A percentile compares a stretch with the other conserved stretches of the same genome.
phyloP scores from a whole-genome alignment of 64 coral and sea anemone species.

The Pachyseris speciosa region DNA sequence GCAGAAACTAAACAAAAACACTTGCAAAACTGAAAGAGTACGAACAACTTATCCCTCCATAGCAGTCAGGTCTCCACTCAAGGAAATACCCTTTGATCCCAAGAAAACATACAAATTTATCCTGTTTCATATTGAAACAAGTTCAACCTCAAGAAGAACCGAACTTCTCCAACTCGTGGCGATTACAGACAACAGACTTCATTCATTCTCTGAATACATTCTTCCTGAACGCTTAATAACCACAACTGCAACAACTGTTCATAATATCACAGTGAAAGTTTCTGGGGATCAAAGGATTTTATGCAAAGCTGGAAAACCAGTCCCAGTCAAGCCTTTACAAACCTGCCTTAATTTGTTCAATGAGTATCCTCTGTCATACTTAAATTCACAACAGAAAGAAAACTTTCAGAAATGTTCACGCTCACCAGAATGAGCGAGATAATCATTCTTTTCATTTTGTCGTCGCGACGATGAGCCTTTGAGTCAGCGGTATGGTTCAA shows the following conservation, averaged over 20 bases:
- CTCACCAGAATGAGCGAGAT: too few species aligned
- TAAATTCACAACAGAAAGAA: too few species aligned
- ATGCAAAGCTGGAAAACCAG: background rate
- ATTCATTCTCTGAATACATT: background rate
- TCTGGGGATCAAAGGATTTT: constrained; percentile 6
- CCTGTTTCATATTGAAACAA: background rate
- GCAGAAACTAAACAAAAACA: background rate
- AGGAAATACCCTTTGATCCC: background rate
- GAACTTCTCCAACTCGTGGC: background rate
- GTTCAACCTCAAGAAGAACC: background rate
- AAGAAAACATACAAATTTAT: background rate
- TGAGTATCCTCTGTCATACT: too few species aligned
- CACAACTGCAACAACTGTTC: background rate
- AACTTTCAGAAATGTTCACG: too few species aligned
- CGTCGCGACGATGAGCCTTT: too few species aligned
- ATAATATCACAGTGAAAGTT: background rate
- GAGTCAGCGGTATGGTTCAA: too few species aligned
- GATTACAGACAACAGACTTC: background rate
- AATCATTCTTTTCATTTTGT: too few species aligned
- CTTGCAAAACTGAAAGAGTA: background rate
- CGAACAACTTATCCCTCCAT: background rate
- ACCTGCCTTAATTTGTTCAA: too few species aligned
- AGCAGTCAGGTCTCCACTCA: background rate
- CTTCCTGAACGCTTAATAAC: background rate
- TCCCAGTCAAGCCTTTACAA: background rate